Conservation (phyloP, 1,140 invertebrate genomes). For the Papilio glaucus region DNA sequence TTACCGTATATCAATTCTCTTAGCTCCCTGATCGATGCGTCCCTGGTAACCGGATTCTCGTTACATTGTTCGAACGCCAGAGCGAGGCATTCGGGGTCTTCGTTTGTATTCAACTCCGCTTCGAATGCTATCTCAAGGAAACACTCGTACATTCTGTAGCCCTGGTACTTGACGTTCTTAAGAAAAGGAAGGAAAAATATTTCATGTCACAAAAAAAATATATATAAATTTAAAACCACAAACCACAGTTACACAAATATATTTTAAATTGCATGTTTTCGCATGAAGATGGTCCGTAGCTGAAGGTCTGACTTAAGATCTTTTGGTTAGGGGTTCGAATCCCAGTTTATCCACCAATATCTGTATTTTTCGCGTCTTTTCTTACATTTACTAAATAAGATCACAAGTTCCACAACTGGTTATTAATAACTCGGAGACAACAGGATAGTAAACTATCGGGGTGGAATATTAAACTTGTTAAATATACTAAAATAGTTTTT, state of each 20-base stretch:
- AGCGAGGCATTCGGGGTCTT: constrained; percentile 64
- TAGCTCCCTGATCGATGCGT: constrained; percentile 59
- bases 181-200: constrained; percentile 8
- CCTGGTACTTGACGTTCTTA: constrained; percentile 42
- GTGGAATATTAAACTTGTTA: background rate
- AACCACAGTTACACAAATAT: no score
- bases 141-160: constrained; percentile 65
- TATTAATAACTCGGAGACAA: no score
- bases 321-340: no score
- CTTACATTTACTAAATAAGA: no score
- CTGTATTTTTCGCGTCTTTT: no score
- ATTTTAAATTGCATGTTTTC: no score
- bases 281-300: no score
- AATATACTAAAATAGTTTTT: constrained; percentile 24
- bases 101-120: constrained; percentile 67
- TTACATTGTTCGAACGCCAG: constrained; percentile 63
- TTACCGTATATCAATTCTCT: constrained; percentile 69
- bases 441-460: no score
- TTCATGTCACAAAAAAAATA: constrained; percentile 13
- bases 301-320: no score
- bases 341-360: no score
- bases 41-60: constrained; percentile 64
- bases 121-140: constrained; percentile 73
- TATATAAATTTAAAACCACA: no score
- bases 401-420: constrained; percentile 13